A percentile compares a stretch with the other conserved stretches of the same genome.
These are phyloP conservation scores for Xanthorhoe designata DNA, from an alignment of 2,888 invertebrate genomes.

Conservation along the genomic window DNA sequence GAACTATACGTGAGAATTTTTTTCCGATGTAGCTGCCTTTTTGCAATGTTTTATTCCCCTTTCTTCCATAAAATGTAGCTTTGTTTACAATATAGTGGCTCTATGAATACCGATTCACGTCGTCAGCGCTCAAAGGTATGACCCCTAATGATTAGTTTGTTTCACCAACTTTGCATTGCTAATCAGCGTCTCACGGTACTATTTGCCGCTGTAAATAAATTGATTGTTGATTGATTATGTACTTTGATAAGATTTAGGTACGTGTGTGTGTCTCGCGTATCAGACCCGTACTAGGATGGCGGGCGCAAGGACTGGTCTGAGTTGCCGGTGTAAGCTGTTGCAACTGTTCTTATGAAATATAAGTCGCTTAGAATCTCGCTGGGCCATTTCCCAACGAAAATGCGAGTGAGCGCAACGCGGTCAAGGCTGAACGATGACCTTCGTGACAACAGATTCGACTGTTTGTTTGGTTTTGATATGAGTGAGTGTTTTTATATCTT, in stretches of 20 bases:
- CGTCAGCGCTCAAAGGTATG: conserved; percentile 2
- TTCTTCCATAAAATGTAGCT: not conserved
- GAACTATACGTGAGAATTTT: not conserved
- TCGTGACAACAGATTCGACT: conserved; percentile 46
- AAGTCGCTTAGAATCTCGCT: conserved; percentile 78
- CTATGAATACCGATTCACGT: conserved; percentile 14
- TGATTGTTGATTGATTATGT: not conserved
- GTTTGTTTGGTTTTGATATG: conserved; percentile 50
- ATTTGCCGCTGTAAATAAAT: conserved; percentile 6
- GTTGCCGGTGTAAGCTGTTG: conserved; percentile 50
- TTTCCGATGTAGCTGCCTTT: not conserved
- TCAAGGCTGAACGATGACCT: conserved; percentile 77
- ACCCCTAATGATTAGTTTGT: conserved; percentile 27
- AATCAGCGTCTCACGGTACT: conserved; percentile 17
- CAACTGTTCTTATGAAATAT: conserved; percentile 76
- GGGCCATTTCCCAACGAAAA: conserved; percentile 66
- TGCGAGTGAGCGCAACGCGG: conserved; percentile 81
- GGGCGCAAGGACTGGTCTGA: conserved; percentile 30
- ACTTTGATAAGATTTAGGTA: conserved; percentile 10
- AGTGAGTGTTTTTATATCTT: conserved; percentile 17
- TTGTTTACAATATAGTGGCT: not conserved
- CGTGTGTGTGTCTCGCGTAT: conserved; percentile 58
- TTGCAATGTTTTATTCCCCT: not conserved
- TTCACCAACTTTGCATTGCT: conserved; percentile 21
- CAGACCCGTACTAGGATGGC: conserved; percentile 50